phyloP scores from a whole-genome alignment of 2,113 vertebrate genomes.

The Lophotis ruficrista region DNA sequence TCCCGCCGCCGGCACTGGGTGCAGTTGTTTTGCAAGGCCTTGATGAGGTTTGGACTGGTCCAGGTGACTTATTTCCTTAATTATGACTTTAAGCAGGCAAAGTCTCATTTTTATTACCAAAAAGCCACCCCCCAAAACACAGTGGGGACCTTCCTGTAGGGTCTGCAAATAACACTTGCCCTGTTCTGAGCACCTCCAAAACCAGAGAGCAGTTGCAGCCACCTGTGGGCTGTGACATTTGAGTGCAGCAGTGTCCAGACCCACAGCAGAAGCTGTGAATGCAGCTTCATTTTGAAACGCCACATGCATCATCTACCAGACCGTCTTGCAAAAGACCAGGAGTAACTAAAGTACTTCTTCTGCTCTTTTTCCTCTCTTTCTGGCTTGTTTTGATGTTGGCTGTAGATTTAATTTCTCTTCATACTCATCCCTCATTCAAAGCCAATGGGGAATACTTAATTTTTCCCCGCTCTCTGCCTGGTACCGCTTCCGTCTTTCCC shows the following conservation, averaged over 20 bases:
- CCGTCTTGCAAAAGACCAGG: not conserved
- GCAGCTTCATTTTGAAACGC: not conserved
- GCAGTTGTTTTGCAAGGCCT: not conserved
- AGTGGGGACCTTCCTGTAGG: not conserved
- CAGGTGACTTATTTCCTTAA: not conserved
- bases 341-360: not conserved
- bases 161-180: not conserved
- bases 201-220: not conserved
- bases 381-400: not conserved
- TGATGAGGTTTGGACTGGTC: not conserved
- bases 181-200: not conserved
- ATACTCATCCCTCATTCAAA: not conserved
- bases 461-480: not conserved
- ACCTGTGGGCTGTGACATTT: not conserved
- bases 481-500: not conserved
- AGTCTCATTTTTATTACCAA: not conserved
- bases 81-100: not conserved
- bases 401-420: not conserved
- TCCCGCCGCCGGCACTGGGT: not conserved
- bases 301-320: not conserved
- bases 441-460: accelerated
- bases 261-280: not conserved
- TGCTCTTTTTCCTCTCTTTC: not conserved
- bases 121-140: not conserved
- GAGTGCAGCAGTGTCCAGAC: not conserved